Evolutionary conservation across 2,797 vertebrate species (phyloP), one percentile per base, ranked within the genome.

Genomic region (Clarias laeviceps): DNA sequence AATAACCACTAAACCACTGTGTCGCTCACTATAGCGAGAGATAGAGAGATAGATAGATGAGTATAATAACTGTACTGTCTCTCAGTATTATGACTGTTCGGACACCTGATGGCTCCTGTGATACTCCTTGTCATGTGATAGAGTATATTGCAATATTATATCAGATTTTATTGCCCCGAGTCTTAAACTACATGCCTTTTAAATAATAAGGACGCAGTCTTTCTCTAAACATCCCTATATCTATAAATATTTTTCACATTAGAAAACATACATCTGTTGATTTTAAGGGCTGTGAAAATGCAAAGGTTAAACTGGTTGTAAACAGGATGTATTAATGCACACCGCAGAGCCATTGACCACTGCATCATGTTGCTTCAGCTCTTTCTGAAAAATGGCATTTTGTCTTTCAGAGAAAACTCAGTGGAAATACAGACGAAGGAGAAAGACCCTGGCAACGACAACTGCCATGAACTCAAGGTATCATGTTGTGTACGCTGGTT

Each of bases 391-490:
- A 54, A 3, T 81, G 1, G 0, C 40, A 57, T 27, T 54, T 70
- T 83, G 17, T 86, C 14, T 88, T 89, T 50, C 79, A 90, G 90
- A 80, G 90, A 90, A 73, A 88, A 86, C 70, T 82, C 85, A 4
- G 74, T 89, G 79, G 90, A 91, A 82, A 85, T 90, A 24, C 85
- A 87, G 70, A 84, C 74, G 22, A 86, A 85, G 40, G 89, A 84
- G 29, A 84, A 80, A 32, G 89, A 88, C 29, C 45, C 78, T 66
- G 73, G 62, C 20, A 56, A 85, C 1, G 88, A 88, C 14, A 56
- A 85, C 1, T 82, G 87, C 17, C 65, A 74, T 82, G 88, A 89
- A 77, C 86, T 90, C 65, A 87, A 91, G 90, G 90, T 91, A 88
- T 20, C 59, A 61, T 57, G 57, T 2, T 18, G 9, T 81, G 40